Base-by-base conservation (phyloP, 2,113 vertebrate species). In the Cebus imitator region DNA sequence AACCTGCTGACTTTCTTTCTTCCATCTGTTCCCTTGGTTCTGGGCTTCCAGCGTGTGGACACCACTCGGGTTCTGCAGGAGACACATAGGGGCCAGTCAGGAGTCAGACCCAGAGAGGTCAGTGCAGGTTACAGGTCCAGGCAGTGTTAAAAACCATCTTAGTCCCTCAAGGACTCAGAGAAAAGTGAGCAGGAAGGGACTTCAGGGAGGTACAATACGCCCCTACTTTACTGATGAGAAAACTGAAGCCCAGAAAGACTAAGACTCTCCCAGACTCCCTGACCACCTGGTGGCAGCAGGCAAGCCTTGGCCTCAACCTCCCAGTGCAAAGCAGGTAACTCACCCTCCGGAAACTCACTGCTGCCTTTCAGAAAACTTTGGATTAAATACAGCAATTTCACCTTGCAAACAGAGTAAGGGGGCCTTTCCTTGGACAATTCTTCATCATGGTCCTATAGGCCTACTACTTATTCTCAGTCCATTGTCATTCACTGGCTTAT, bases 61-160 rank as follows among this genome's bases (percentile, higher is more conserved):
- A 98, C 95, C 99, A 96, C 93, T 99, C 96, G 3, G 98, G 91
- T 98, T 99, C 99, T 99, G 52, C 3, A 75, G 30, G 76, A 81
- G 25, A 45, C 25, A 76, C 30, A 88, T 13, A 55, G 66, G 3
- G 13, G 43, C 73, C 18, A 64, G 66, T 52, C 81, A 86, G 43
- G 14, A 78, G 35, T 76, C 8, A 14, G 50, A 52, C 14, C 50
- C 50, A 52, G 14, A 52, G 50, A 52, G 50, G 14, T 52, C 50
- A 52, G 50, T 14, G 50, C 50, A 52, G 50, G 18, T 23, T 21
- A 1, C 17, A 40, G 27, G 14, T 37, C 35, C 66, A 17, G 3
- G 3, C 6, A 16, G 0, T 18, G 2, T 48, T 5, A 84, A 30
- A 17, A 37, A 2, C 25, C 8, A 58, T 21, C 11, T 76, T 20